Evolutionary conservation across 2,888 invertebrate genomes (phyloP), one percentile per base, ranked within the genome.

Genomic region (Eupithecia vulgata): DNA sequence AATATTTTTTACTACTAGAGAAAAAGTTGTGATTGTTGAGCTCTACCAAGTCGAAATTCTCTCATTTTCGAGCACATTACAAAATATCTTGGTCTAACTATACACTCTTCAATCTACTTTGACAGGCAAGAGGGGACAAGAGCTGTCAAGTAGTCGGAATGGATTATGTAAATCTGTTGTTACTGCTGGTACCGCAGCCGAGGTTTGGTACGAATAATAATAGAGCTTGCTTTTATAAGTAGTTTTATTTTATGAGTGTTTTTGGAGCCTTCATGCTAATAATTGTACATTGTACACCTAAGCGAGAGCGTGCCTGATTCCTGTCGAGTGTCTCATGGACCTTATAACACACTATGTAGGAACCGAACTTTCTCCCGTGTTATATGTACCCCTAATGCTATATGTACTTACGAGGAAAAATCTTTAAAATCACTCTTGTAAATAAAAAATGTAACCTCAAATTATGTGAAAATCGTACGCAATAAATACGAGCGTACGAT

Each of bases 81-180:
- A 57, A 57, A 30, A 57, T 57, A 57, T 57, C 12, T 25, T 13
- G 25, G 21, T 57, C 21, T 12, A 52, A 57, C 57, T 57, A 57
- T 57, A 57, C 57, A 64, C 35, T 35, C 62, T 37, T 37, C 21
- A 35, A 64, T n/a, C 10, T 64, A 64, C 69, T 73, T 73, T 73
- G 72, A 48, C 69, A 72, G 35, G 48, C 62, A 37, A 61, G 35
- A 52, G 67, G 21, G 34, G 68, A 68, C 72, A 40, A 65, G 40
- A n/a, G 25, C 35, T 69, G 70, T 64, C 66, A 61, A 73, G 61
- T 67, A 40, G 70, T 17, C 62, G 45, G 52, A 59, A 67, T 64
- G 52, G 57, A 67, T 70, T 70, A 73, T 70, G 70, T 61, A 73
- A 69, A 69, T 69, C 61, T 61, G 45, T 61, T 35, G 72, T 69